Conservation (phyloP, 1,140 invertebrate species). For the Muscidifurax raptorellus region DNA sequence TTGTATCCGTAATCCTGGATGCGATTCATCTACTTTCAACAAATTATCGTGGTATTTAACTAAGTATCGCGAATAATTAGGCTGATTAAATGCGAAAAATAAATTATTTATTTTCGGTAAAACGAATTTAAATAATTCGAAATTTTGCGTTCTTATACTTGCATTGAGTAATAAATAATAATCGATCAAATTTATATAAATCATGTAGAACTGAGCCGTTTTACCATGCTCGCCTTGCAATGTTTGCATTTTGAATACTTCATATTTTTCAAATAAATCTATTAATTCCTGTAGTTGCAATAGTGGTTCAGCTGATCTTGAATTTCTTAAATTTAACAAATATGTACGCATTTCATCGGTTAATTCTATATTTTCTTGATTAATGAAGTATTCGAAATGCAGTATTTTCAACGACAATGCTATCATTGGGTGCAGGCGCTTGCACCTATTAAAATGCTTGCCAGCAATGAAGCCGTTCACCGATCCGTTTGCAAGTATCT, state of each 20-base stretch:
- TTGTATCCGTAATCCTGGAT: constrained; percentile 54
- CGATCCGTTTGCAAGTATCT: not conserved
- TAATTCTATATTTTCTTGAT: constrained; percentile 24
- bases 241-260: constrained; percentile 53
- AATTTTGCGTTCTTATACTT: constrained; percentile 38
- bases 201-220: constrained; percentile 65
- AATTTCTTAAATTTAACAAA: no score
- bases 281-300: not conserved
- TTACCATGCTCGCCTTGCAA: constrained; percentile 61
- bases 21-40: constrained; percentile 56
- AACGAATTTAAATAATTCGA: constrained; percentile 38
- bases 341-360: no score
- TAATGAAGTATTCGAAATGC: constrained; percentile 67
- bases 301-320: not conserved
- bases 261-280: constrained; percentile 46
- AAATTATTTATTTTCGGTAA: constrained; percentile 1
- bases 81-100: constrained; percentile 52
- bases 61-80: constrained; percentile 53
- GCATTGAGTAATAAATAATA: constrained; percentile 58
- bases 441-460: constrained; percentile 64
- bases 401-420: constrained; percentile 66
- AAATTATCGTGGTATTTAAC: constrained; percentile 51
- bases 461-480: constrained; percentile 52
- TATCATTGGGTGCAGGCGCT: constrained; percentile 44
- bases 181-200: constrained; percentile 47